Percentiles rank a stretch among this genome's conserved stretches.
Evolutionary conservation across 2,113 vertebrate genomes (phyloP).

Genomic region (Otus sunia): DNA sequence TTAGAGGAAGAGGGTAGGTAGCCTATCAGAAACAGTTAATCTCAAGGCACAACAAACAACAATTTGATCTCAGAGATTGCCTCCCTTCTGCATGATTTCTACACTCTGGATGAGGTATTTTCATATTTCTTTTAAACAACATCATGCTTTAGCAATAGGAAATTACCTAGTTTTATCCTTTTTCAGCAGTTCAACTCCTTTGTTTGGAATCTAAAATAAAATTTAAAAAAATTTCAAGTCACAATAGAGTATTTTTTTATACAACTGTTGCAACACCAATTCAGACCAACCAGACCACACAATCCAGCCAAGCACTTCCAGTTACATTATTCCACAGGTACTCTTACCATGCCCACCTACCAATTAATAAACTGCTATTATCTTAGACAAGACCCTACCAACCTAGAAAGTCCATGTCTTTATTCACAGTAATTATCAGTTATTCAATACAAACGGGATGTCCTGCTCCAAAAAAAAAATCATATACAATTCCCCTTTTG

Average conservation of each 20-base stretch:
- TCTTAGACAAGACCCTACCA: neutral
- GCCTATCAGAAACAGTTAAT: neutral
- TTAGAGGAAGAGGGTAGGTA: neutral
- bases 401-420: neutral
- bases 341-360: neutral
- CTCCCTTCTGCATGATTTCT: neutral
- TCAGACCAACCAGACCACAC: neutral
- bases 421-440: neutral
- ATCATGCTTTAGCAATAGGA: neutral
- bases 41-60: neutral
- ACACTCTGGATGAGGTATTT: neutral
- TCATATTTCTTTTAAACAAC: neutral
- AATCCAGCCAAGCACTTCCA: neutral
- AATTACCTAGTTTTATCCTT: slow-evolving; percentile 84
- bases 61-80: neutral
- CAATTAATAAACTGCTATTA: neutral
- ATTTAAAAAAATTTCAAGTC: neutral
- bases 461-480: neutral
- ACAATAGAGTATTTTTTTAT: neutral
- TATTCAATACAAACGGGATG: neutral
- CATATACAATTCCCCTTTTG: neutral
- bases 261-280: neutral
- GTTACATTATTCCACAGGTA: neutral
- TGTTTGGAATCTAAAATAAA: slow-evolving; percentile 79
- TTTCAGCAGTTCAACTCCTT: slow-evolving; percentile 79